Evolutionary conservation across 2,113 vertebrate species (phyloP), one percentile per base, ranked within the genome.

Genomic region (Mixornis gularis): DNA sequence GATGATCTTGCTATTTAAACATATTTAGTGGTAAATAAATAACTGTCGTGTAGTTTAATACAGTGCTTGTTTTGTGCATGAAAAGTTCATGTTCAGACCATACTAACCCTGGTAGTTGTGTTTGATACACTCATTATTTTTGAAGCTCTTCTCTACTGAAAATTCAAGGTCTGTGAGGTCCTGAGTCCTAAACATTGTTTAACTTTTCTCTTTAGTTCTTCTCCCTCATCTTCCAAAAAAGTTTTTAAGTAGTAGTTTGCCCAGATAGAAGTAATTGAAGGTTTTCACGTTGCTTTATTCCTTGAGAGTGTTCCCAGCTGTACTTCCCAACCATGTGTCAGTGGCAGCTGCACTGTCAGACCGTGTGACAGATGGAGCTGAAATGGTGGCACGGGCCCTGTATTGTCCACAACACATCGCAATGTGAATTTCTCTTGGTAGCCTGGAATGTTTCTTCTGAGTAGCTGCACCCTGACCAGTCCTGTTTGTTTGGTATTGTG

Each of bases 341-440:
- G 76, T 74, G 76, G 81, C 95, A 97, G 95, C 96, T 96, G 96
- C 79, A 29, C 48, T 79, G 84, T 84, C 72, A 43, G 87, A 79
- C 89, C 74, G 60, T 76, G 65, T 95, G 94, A 87, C 91, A 92
- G 92, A 94, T 94, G 92, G 94, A 94, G 80, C 94, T 93, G 87
- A 93, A 93, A 95, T 85, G 83, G 83, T 93, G 87, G 93, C 81
- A 74, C 1, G 20, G 69, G 82, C 66, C 56, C 62, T 81, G 68
- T 43, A 79, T 91, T 92, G 63, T 86, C 68, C 81, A 29, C 68
- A 43, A 2, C 25, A 10, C 32, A 6, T 51, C 0, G 12, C 85
- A 78, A 41, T 52, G 87, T 81, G 70, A 66, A 48, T 72, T 68
- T 84, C 84, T 90, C 82, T 69, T 70, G 80, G 69, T 87, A 49